Evolutionary conservation across 1,140 invertebrate species (phyloP), one percentile per base, ranked within the genome.

Genomic region (Drosophila elegans): DNA sequence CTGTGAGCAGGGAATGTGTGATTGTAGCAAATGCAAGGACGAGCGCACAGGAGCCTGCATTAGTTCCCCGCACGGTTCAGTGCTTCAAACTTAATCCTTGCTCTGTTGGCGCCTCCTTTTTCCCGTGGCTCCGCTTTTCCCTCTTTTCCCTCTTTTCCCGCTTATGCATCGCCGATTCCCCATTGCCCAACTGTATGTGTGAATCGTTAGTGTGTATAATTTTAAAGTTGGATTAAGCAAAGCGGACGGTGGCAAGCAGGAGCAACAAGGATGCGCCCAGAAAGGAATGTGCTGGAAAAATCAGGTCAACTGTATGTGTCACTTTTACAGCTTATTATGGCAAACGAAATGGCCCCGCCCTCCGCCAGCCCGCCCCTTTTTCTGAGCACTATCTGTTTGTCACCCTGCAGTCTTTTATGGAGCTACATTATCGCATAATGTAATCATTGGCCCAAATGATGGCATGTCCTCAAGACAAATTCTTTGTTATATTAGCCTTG

Each of bases 121-220:
- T 48, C 27, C 44, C 38, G 34, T 27, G 21, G 52, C 46, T 13
- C 25, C 77, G 64, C 64, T 56, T 67, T 55, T 54, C 38, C 32
- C 7, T 10, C 13, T 49, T 4, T 52, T 10, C 21, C n/a, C 42
- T 9, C 13, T 12, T n/a, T 11, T 7, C 7, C 34, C 29, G 29
- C 5, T 9, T 38, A 9, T 25, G 13, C 39, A 32, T 3, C 54
- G 3, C 27, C 46, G 32, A 44, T 42, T 51, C 32, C 54, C 55
- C 21, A 44, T 42, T 51, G 32, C 54, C 55, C 21, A 44, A 10
- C 34, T 66, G 42, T 68, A 27, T 77, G 76, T 59, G 54, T 49
- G 76, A 60, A 89, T 84, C 85, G 84, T 89, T 89, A 90, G 84
- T 89, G 84, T 89, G 82, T 89, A 89, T 89, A 89, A 89, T 89